Conservation (phyloP, 2,888 invertebrate species). For the Caenorhabditis imperialis region DNA sequence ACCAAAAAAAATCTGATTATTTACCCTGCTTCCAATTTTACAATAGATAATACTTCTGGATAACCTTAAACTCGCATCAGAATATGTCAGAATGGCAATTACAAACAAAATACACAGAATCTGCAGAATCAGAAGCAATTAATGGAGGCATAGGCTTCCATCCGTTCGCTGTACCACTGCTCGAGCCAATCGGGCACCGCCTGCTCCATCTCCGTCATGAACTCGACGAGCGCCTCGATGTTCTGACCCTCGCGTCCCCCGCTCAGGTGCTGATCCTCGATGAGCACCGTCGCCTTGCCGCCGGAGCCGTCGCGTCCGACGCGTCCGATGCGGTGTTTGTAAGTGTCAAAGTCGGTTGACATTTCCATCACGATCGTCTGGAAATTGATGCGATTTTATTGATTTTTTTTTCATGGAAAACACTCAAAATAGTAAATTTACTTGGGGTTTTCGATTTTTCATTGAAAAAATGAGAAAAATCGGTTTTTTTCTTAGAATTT, state of each 20-base stretch:
- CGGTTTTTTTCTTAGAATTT: no score
- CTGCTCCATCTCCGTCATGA: constrained; percentile 13
- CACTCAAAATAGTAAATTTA: no score
- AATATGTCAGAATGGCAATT: no score
- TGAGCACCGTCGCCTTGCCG: constrained; percentile 39
- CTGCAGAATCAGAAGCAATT: no score
- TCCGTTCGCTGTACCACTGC: constrained; percentile 1
- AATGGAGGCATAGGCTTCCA: neutral
- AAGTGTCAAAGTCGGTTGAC: constrained; percentile 30
- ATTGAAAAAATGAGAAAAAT: no score
- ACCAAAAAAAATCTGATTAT: no score
- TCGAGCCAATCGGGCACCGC: constrained; percentile 16
- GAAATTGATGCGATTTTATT: constrained; percentile 9
- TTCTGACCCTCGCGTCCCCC: neutral
- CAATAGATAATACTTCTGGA: no score
- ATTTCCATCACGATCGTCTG: constrained; percentile 53
- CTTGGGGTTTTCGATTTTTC: no score
- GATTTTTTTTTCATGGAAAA: neutral
- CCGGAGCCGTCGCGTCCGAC: constrained; percentile 44
- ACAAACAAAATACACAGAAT: no score
- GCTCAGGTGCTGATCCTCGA: neutral
- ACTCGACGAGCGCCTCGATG: constrained; percentile 11
- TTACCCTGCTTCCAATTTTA: no score
- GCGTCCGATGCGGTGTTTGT: constrained; percentile 51
- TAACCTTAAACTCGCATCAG: no score